Base-by-base conservation (phyloP, 1,140 invertebrate species). In the Lithobius niger region DNA sequence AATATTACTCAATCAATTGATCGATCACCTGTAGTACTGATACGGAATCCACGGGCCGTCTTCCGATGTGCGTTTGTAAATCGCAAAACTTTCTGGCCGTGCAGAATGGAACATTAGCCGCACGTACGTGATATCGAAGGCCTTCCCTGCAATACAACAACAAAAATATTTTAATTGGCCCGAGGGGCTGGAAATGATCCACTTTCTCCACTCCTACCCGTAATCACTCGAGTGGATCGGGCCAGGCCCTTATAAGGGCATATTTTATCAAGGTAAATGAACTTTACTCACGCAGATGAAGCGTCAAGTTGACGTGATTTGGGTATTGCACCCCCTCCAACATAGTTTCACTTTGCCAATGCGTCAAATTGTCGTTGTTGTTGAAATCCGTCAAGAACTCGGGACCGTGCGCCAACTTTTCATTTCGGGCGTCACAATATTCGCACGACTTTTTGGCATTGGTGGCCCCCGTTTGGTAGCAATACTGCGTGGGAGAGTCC, bases 311-410 rank as follows among this genome's bases (percentile, higher is more conserved):
- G 28, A 98, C 91, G 71, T 83, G 81, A 64, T 83, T 85, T 0
- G 91, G 88, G 67, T 83, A 86, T 67, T 95, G 86, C 18, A 96
- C 84, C 16, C 81, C 84, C 62, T 98, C 89, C 59, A 80, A 80
- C 89, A 99, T 96, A 0, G 96, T 97, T 64, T 96, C 88, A 1
- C 91, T 96, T 66, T 98, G 94, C 95, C 96, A 99, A 91, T 92
- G 97, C 0, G 96, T 97, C 58, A 83, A 82, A 66, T 92, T 88
- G 43, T 89, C 83, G 57, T 85, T 81, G 57, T 84, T 84, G 60
- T 94, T 88, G 63, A 88, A 79, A 70, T 99, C 96, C 0, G 92
- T 97, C 48, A 98, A 74, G 67, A 79, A 92, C n/a, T 74, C 68
- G 0, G 86, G 77, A 2, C 82, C 80, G 71, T 93, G 88, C 48